Base-by-base conservation (phyloP, 2,113 vertebrate species). In the Vidua macroura region DNA sequence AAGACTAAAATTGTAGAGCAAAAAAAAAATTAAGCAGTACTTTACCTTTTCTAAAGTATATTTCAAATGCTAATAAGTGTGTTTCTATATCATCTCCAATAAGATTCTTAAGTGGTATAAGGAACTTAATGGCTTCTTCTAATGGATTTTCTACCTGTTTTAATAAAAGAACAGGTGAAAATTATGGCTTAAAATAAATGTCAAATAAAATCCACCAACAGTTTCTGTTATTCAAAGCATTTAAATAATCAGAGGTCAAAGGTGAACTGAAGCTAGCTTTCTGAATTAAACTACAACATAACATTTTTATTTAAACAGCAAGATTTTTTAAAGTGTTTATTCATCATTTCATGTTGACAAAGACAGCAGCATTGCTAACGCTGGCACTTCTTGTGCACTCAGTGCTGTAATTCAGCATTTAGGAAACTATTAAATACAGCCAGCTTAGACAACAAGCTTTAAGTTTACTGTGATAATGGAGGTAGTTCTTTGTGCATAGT, bases 21-120 rank as follows among this genome's bases (percentile, higher is more conserved):
- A 90, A 88, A 82, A 82, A 10, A 63, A 51, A 86, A 89, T 39
- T 28, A 80, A 41, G 81, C 51, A 48, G 74, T 76, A 95, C 82
- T 64, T 98, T 98, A 98, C 98, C 98, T 98, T 98, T 98, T 92
- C 97, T 97, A 93, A 98, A 98, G 95, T 98, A 98, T 95, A 98
- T 98, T 97, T 98, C 98, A 97, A 98, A 98, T 72, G 98, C 98
- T 97, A 98, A 96, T 10, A 98, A 94, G 76, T 98, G 98, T 41
- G 98, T 98, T 70, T 98, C 95, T 97, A 98, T 98, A 73, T 98
- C 97, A 96, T 98, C 97, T 84, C 98, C 97, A 91, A 95, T 97
- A 93, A 98, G 98, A 82, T 97, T 98, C 96, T 98, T 98, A 75
- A 98, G 97, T 69, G 98, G 98, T 80, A 95, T 98, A 70, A 98